Evolutionary conservation across 2,797 vertebrate species (phyloP).

Genomic region (Chaenodraco wilsoni): DNA sequence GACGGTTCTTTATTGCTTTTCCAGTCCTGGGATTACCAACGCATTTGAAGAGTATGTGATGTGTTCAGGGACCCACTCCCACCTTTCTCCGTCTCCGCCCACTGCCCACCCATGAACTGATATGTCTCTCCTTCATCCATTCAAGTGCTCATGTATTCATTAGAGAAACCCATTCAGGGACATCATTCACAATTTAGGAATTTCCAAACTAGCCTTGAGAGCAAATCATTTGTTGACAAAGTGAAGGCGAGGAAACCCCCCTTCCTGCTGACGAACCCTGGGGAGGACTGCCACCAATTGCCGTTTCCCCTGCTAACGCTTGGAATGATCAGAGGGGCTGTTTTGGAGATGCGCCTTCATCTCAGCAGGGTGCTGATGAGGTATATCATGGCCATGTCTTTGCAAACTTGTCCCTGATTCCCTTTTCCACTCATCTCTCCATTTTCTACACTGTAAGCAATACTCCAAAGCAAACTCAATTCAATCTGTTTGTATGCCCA

Average conservation of each 20-base stretch:
- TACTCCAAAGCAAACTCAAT: constrained; percentile 7
- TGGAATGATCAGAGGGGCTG: neutral
- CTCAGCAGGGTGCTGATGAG: constrained; percentile 3
- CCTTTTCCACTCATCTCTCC: neutral
- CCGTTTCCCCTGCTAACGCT: constrained; percentile 1
- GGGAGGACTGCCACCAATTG: neutral
- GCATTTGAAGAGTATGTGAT: constrained; percentile 18
- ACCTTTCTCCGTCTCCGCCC: constrained; percentile 21
- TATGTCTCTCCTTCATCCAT: constrained; percentile 31
- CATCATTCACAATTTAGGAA: constrained; percentile 7
- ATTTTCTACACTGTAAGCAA: constrained; percentile 2
- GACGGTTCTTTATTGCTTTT: neutral
- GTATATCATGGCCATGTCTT: constrained; percentile 4
- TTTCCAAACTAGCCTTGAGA: constrained; percentile 39
- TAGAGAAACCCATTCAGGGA: constrained; percentile 19
- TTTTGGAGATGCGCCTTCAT: neutral
- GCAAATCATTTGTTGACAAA: constrained; percentile 50
- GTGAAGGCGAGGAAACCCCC: constrained; percentile 27
- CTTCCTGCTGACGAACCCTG: constrained; percentile 20
- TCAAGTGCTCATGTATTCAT: constrained; percentile 19
- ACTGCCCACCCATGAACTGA: constrained; percentile 43
- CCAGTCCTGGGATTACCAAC: neutral
- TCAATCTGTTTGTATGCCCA: neutral
- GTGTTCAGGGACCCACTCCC: constrained; percentile 14
- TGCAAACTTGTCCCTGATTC: neutral